These are phyloP conservation scores for Cryptoblepharus egeriae DNA, from an alignment of 2,797 vertebrate species.

Conservation along the genomic window DNA sequence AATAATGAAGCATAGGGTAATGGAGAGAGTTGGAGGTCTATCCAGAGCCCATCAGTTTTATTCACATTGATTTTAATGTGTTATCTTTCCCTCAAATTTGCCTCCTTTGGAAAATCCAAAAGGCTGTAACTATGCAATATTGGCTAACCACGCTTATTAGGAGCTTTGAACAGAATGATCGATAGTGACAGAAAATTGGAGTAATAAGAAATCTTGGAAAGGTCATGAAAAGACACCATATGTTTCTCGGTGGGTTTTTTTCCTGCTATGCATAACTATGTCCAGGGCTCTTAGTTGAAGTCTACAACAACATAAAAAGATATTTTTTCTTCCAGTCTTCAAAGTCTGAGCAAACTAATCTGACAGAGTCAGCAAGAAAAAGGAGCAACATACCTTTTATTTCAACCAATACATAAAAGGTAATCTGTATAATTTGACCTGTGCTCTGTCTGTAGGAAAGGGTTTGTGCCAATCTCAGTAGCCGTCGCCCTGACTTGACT, in stretches of 20 bases:
- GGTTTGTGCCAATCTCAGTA: not conserved
- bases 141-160: conserved; percentile 23
- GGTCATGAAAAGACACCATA: conserved; percentile 26
- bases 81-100: conserved; percentile 29
- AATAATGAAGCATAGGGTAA: not conserved
- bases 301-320: conserved; percentile 6
- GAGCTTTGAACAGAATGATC: not conserved
- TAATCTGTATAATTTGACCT: not conserved
- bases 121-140: conserved; percentile 7
- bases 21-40: not conserved
- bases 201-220: conserved; percentile 21
- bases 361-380: not conserved
- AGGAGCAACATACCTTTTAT: not conserved
- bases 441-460: not conserved
- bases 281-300: conserved; percentile 8
- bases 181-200: conserved; percentile 2
- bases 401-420: not conserved
- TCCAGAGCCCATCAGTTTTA: not conserved
- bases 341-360: conserved; percentile 18
- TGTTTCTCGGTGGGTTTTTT: conserved; percentile 21
- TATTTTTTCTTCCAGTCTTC: conserved; percentile 13
- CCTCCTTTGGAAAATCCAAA: conserved; percentile 30
- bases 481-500: too few relatives aligned
- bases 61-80: conserved; percentile 5
- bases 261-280: not conserved